Percentiles rank a stretch among this genome's conserved stretches.
Conservation (phyloP, 2,888 invertebrate species). For the Sialis lutaria region DNA sequence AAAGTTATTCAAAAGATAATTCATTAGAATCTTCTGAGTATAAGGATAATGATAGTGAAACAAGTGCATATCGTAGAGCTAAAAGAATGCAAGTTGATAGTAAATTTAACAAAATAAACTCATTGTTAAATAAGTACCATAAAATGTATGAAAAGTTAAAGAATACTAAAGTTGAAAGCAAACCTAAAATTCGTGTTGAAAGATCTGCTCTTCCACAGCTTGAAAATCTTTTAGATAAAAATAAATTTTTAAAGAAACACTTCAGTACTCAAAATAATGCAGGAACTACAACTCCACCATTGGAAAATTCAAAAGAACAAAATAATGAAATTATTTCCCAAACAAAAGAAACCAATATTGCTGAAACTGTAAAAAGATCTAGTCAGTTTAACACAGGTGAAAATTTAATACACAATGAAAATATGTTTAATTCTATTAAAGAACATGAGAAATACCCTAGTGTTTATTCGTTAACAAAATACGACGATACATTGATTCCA, state of each 20-base stretch:
- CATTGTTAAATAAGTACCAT: too few species aligned
- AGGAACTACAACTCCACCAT: not conserved
- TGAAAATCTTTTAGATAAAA: constrained; percentile 1
- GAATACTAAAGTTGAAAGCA: too few species aligned
- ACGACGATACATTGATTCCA: constrained; percentile 1
- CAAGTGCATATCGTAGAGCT: too few species aligned
- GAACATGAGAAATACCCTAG: constrained; percentile 1
- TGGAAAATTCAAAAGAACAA: not conserved
- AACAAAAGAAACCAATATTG: too few species aligned
- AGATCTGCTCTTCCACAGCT: constrained; percentile 1
- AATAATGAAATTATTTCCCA: too few species aligned
- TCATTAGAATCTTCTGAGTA: too few species aligned
- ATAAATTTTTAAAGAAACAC: constrained; percentile 3
- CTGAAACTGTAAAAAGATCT: too few species aligned
- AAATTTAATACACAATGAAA: constrained; percentile 4
- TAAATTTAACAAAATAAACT: too few species aligned
- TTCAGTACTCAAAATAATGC: not conserved
- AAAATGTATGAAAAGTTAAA: too few species aligned
- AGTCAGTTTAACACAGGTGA: not conserved
- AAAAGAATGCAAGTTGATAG: too few species aligned
- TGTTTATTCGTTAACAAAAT: constrained; percentile 1
- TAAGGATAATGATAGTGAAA: too few species aligned
- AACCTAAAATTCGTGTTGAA: not conserved
- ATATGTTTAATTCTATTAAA: not conserved
- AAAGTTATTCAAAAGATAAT: too few species aligned